phyloP scores from a whole-genome alignment of 2,113 vertebrate genomes.

The Bufo bufo region DNA sequence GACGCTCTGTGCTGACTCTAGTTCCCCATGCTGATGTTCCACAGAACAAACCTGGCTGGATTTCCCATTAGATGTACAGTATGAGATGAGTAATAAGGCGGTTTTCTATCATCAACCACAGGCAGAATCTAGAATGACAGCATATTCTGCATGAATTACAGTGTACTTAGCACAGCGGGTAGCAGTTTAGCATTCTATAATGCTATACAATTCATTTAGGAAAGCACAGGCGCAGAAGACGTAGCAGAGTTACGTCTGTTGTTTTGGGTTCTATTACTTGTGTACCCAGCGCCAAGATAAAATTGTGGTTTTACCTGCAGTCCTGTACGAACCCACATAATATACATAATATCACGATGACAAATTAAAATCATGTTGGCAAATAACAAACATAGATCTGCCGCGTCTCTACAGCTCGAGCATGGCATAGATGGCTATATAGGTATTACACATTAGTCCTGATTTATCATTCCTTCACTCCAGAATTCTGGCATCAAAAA shows the following conservation, averaged over 20 bases:
- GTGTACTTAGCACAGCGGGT: background rate
- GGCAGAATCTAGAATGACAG: background rate
- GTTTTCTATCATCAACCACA: constrained; percentile 33
- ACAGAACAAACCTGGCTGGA: constrained; percentile 12
- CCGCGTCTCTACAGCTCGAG: background rate
- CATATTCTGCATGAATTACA: background rate
- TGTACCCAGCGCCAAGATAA: background rate
- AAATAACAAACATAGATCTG: no score
- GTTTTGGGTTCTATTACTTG: background rate
- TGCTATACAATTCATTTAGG: background rate
- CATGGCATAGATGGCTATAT: background rate
- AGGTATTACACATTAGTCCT: background rate
- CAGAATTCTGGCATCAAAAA: no score
- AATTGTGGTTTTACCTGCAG: background rate
- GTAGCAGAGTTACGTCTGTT: background rate
- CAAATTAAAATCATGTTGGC: background rate
- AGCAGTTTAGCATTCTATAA: background rate
- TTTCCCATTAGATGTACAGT: constrained; percentile 21
- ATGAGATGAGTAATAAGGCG: background rate
- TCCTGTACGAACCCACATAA: background rate
- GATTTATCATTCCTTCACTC: no score
- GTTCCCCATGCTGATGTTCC: constrained; percentile 22
- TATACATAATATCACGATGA: no score
- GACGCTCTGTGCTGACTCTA: constrained; percentile 10
- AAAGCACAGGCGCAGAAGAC: background rate